These are phyloP conservation scores for Pyrrhura leucotis DNA, from an alignment of 2,797 vertebrate genomes.

Conservation along the genomic window DNA sequence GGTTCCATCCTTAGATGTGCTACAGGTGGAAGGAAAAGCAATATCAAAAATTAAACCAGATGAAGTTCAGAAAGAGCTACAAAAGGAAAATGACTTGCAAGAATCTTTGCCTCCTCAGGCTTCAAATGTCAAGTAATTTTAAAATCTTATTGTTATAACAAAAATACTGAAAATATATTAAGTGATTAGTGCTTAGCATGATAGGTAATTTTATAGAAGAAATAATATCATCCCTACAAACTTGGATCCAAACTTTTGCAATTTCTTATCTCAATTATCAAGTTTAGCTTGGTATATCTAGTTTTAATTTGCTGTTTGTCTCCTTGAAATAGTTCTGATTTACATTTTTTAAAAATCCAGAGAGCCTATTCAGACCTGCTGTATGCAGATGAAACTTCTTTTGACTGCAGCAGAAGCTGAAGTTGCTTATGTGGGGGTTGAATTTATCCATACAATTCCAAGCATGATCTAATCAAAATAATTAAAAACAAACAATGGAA, in stretches of 20 bases:
- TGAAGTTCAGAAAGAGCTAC: neutral
- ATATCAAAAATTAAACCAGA: slow-evolving; percentile 16
- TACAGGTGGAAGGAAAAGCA: slow-evolving; percentile 60
- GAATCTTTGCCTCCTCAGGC: slow-evolving; percentile 40
- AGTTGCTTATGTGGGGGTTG: slow-evolving; percentile 52
- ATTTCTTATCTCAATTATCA: neutral
- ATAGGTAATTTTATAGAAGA: neutral
- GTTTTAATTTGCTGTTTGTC: neutral
- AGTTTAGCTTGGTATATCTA: neutral
- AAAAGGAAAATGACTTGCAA: neutral
- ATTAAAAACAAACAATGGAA: slow-evolving; percentile 74
- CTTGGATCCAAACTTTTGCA: neutral
- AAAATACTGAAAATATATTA: neutral
- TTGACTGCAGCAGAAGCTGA: slow-evolving; percentile 29
- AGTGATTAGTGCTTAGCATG: neutral
- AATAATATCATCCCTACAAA: neutral
- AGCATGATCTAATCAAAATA: slow-evolving; percentile 72
- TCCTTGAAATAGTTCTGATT: neutral
- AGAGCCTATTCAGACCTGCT: neutral
- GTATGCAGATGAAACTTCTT: neutral
- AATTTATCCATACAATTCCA: slow-evolving; percentile 52
- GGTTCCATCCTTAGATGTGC: slow-evolving; percentile 28
- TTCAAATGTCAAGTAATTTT: slow-evolving; percentile 67
- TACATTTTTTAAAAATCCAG: neutral
- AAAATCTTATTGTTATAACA: neutral